phyloP scores from a whole-genome alignment of 2,888 invertebrate genomes.

The Xestoiulus laeticollis region DNA sequence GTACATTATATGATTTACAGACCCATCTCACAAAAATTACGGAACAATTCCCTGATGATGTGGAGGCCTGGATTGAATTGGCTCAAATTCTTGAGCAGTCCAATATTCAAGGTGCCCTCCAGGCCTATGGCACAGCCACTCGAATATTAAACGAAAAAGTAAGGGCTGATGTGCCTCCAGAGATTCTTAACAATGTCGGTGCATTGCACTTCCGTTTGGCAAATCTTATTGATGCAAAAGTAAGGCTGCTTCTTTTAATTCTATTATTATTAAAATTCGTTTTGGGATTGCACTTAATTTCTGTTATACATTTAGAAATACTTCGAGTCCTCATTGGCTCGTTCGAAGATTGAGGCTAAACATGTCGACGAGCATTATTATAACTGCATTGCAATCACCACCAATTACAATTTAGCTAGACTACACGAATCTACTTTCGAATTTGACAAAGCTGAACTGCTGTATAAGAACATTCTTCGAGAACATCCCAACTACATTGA shows the following conservation, averaged over 20 bases:
- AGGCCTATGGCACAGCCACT: conserved; percentile 93
- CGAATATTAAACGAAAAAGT: conserved; percentile 92
- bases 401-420: conserved; percentile 94
- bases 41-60: conserved; percentile 96
- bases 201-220: conserved; percentile 86
- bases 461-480: conserved; percentile 95
- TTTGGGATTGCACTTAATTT: neutral
- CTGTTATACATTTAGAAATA: conserved; percentile 62
- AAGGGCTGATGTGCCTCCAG: conserved; percentile 93
- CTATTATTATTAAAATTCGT: neutral
- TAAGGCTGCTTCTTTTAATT: conserved; percentile 55
- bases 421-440: conserved; percentile 91
- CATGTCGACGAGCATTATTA: conserved; percentile 95
- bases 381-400: conserved; percentile 94
- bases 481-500: conserved; percentile 99
- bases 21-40: conserved; percentile 91
- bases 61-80: conserved; percentile 99
- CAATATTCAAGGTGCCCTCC: conserved; percentile 86
- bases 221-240: conserved; percentile 84
- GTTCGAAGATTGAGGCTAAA: conserved; percentile 83
- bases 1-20: conserved; percentile 62
- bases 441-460: conserved; percentile 92
- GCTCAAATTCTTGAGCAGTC: conserved; percentile 97
- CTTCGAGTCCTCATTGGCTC: conserved; percentile 84
- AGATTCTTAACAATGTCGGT: conserved; percentile 97